These are phyloP conservation scores for Campoletis raptor DNA, from an alignment of 2,888 invertebrate genomes.

Conservation along the genomic window DNA sequence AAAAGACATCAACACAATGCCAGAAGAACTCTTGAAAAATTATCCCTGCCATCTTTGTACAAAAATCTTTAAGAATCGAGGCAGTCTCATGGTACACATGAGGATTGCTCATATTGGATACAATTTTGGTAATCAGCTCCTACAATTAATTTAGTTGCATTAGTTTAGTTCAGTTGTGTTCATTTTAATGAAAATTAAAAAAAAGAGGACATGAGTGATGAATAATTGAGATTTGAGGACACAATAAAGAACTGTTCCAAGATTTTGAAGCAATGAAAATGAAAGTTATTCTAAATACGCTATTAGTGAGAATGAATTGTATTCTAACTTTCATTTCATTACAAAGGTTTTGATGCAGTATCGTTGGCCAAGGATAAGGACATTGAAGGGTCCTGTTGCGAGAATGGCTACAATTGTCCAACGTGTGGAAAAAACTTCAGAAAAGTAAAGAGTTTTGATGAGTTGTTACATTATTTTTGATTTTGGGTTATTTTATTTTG, in stretches of 20 bases:
- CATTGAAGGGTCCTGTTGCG: constrained; percentile 72
- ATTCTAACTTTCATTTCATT: neutral
- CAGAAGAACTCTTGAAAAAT: constrained; percentile 84
- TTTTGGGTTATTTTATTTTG: neutral
- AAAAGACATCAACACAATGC: constrained; percentile 73
- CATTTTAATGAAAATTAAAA: neutral
- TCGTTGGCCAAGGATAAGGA: constrained; percentile 75
- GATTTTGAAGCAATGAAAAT: neutral
- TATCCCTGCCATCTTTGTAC: constrained; percentile 92
- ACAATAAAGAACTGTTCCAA: neutral
- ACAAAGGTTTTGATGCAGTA: constrained; percentile 66
- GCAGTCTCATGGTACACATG: constrained; percentile 93
- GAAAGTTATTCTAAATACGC: neutral
- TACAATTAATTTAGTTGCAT: too few species aligned
- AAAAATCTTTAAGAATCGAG: constrained; percentile 93
- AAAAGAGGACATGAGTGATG: neutral
- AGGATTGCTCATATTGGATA: constrained; percentile 91
- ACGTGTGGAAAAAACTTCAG: constrained; percentile 84
- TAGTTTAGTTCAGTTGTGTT: neutral
- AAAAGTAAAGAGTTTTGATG: constrained; percentile 77
- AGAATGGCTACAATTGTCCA: constrained; percentile 82
- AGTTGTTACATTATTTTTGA: neutral
- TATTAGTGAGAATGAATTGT: neutral
- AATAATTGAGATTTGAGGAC: neutral
- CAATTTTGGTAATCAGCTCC: constrained; percentile 74